Conservation (phyloP, 2,797 vertebrate genomes). For the Hemitrygon akajei region DNA sequence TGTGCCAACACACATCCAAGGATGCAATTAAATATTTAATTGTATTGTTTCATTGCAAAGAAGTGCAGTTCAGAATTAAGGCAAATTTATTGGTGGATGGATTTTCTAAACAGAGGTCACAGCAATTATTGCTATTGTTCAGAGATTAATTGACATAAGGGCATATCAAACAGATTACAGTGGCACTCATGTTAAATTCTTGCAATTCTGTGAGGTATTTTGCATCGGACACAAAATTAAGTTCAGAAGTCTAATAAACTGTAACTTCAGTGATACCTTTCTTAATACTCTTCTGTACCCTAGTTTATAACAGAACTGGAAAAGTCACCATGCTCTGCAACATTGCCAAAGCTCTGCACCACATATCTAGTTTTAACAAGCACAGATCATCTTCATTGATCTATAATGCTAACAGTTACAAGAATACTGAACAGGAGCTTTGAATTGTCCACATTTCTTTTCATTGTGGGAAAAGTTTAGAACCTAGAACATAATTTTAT, state of each 20-base stretch:
- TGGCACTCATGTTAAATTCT: not conserved
- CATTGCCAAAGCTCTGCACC: not conserved
- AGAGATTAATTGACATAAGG: not conserved
- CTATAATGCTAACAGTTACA: too few species aligned
- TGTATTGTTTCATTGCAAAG: not conserved
- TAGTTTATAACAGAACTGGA: too few species aligned
- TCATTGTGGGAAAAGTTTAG: not conserved
- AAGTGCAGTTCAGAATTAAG: not conserved
- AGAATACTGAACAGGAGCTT: not conserved
- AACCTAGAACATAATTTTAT: not conserved
- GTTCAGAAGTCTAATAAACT: too few species aligned
- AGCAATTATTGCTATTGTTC: not conserved
- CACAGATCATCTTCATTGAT: too few species aligned
- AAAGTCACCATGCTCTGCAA: not conserved
- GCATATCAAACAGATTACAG: not conserved
- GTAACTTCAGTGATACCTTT: not conserved
- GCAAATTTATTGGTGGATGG: not conserved
- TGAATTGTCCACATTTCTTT: not conserved
- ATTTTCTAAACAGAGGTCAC: not conserved
- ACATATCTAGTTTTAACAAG: not conserved
- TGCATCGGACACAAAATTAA: not conserved
- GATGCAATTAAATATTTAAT: not conserved
- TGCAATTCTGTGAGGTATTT: not conserved
- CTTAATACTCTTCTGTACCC: not conserved
- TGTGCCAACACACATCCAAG: not conserved